Percentiles rank a stretch among this genome's conserved stretches.
phyloP scores from a whole-genome alignment of 2,797 vertebrate species.

The Pteronotus mesoamericanus region DNA sequence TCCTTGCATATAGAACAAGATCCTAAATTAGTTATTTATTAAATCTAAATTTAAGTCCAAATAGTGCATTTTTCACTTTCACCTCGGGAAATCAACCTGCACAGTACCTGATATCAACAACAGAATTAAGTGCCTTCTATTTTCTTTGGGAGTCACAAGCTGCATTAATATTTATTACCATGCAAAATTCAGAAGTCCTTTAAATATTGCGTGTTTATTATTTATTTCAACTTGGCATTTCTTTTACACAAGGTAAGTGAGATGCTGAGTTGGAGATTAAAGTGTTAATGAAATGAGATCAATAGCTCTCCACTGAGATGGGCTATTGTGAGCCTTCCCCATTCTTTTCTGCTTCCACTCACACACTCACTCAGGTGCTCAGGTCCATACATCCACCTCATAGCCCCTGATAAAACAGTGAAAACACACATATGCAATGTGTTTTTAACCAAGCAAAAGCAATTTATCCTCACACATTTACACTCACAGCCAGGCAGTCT shows the following conservation, averaged over 20 bases:
- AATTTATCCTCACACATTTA: conserved; percentile 74
- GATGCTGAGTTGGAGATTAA: conserved; percentile 80
- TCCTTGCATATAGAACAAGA: conserved; percentile 93
- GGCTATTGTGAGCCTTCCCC: conserved; percentile 20
- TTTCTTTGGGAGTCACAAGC: conserved; percentile 82
- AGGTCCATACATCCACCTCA: not conserved
- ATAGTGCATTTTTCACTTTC: conserved; percentile 91
- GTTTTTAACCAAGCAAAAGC: conserved; percentile 73
- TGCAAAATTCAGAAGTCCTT: conserved; percentile 74
- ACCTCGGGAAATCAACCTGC: conserved; percentile 96
- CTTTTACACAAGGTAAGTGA: conserved; percentile 74
- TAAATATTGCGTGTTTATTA: conserved; percentile 70
- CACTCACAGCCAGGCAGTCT: conserved; percentile 73
- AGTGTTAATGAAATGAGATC: conserved; percentile 77
- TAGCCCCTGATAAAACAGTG: conserved; percentile 72
- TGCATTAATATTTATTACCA: conserved; percentile 82
- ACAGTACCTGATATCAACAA: conserved; percentile 84
- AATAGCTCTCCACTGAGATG: conserved; percentile 68
- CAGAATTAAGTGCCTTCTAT: conserved; percentile 84
- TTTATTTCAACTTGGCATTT: conserved; percentile 69
- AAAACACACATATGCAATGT: conserved; percentile 65
- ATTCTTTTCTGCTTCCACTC: not conserved
- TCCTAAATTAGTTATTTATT: conserved; percentile 99
- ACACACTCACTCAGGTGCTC: not conserved
- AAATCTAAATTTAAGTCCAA: conserved; percentile 96